Conservation (phyloP, 2,797 vertebrate species). For the Parambassis ranga region DNA sequence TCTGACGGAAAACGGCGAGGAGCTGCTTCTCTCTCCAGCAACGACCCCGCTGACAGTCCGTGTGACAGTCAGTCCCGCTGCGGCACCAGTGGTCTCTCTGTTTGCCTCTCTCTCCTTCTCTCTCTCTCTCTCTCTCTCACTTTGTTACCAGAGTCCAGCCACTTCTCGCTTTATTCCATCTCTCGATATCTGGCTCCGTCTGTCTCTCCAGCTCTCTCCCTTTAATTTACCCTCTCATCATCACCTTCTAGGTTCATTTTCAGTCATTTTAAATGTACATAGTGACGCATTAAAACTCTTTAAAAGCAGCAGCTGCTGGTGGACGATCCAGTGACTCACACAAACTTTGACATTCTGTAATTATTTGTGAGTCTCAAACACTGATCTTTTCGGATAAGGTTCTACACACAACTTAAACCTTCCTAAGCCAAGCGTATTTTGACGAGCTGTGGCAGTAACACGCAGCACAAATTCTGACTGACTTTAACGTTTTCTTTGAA, state of each 20-base stretch:
- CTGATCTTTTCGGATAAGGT: no score
- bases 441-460: no score
- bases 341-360: no score
- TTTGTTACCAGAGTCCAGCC: slow-evolving; percentile 7
- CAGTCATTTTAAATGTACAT: not conserved
- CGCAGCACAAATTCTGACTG: no score
- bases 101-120: not conserved
- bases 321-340: not conserved
- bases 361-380: no score
- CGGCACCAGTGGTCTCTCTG: slow-evolving; percentile 47
- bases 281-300: not conserved
- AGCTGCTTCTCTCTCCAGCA: slow-evolving; percentile 42
- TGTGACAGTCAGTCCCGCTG: slow-evolving; percentile 69
- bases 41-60: slow-evolving; percentile 55
- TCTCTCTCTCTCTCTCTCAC: not conserved
- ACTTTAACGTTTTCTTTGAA: no score
- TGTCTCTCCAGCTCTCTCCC: not conserved
- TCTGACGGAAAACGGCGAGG: slow-evolving; percentile 2
- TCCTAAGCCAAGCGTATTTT: no score
- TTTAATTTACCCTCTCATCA: not conserved
- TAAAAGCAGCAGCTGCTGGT: not conserved
- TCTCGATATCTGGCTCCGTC: not conserved
- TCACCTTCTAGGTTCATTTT: not conserved
- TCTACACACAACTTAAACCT: no score
- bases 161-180: not conserved